Conservation (phyloP, 2,888 invertebrate species). For the Morpho deidamia region DNA sequence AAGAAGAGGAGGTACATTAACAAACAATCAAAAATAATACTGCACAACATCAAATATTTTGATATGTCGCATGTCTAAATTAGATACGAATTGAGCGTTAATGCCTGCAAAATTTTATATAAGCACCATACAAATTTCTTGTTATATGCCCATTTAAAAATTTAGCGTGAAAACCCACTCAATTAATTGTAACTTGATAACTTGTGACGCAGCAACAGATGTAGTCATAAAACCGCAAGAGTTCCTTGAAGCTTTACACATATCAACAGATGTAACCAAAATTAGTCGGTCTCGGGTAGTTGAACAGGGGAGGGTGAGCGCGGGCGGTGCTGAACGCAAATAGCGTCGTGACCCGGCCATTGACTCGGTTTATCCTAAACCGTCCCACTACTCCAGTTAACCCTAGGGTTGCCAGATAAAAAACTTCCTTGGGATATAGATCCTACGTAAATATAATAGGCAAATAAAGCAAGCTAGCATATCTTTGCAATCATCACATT, state of each 20-base stretch:
- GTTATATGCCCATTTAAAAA: background rate
- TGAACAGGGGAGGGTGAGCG: constrained; percentile 52
- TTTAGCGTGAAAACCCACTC: background rate
- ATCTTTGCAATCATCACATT: no score
- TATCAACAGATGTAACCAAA: constrained; percentile 60
- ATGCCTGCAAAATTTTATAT: no score
- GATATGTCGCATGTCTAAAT: no score
- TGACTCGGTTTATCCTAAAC: constrained; percentile 77
- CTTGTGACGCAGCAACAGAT: constrained; percentile 3
- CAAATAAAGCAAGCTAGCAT: no score
- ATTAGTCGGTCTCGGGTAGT: constrained; percentile 61
- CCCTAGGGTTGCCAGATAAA: constrained; percentile 21
- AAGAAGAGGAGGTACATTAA: no score
- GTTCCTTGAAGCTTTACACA: constrained; percentile 24
- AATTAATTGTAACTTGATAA: background rate
- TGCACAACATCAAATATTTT: no score
- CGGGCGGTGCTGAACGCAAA: constrained; percentile 60
- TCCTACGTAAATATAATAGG: no score
- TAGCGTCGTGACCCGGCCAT: constrained; percentile 76
- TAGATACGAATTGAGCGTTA: no score
- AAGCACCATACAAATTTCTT: no score
- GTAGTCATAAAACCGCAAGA: constrained; percentile 5
- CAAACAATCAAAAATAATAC: no score
- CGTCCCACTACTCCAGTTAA: constrained; percentile 76
- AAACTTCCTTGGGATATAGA: no score